A percentile compares a stretch with the other conserved stretches of the same genome.
These are phyloP conservation scores for Agraylea sexmaculata DNA, from an alignment of 1,140 invertebrate species.

Conservation along the genomic window DNA sequence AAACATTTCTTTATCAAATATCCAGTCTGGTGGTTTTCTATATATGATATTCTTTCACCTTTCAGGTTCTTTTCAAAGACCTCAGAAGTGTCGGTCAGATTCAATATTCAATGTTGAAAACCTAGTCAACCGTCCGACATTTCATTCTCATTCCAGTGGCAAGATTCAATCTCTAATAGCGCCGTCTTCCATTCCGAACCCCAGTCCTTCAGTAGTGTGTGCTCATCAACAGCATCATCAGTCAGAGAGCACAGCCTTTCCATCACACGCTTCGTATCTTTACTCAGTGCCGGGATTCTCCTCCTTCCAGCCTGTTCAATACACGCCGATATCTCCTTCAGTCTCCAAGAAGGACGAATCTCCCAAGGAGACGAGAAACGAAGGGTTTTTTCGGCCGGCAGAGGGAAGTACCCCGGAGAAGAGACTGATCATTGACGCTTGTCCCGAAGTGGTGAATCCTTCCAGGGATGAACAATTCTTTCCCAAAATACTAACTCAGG, in stretches of 20 bases:
- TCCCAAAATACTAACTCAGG: too few species aligned
- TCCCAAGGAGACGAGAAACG: slow-evolving; percentile 10
- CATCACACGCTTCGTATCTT: slow-evolving; percentile 30
- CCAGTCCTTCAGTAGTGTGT: slow-evolving; percentile 33
- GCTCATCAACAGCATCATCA: slow-evolving; percentile 28
- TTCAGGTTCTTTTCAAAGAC: too few species aligned
- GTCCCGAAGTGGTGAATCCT: too few species aligned
- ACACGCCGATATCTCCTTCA: slow-evolving; percentile 20
- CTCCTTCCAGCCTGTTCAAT: slow-evolving; percentile 33
- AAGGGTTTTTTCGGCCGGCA: not conserved
- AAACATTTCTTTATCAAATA: too few species aligned
- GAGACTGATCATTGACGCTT: too few species aligned
- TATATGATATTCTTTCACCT: too few species aligned
- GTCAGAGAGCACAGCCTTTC: slow-evolving; percentile 24
- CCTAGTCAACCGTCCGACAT: too few species aligned
- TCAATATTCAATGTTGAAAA: too few species aligned
- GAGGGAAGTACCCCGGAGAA: not conserved
- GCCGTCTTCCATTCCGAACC: slow-evolving; percentile 35
- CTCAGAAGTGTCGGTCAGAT: too few species aligned
- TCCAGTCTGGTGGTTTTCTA: too few species aligned
- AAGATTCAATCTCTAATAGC: slow-evolving; percentile 26
- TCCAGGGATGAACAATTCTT: too few species aligned
- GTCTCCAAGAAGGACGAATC: not conserved
- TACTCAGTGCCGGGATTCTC: slow-evolving; percentile 35
- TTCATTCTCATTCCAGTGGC: too few species aligned